phyloP scores from a whole-genome alignment of 2,888 invertebrate species.

The Pseudoips prasinana region DNA sequence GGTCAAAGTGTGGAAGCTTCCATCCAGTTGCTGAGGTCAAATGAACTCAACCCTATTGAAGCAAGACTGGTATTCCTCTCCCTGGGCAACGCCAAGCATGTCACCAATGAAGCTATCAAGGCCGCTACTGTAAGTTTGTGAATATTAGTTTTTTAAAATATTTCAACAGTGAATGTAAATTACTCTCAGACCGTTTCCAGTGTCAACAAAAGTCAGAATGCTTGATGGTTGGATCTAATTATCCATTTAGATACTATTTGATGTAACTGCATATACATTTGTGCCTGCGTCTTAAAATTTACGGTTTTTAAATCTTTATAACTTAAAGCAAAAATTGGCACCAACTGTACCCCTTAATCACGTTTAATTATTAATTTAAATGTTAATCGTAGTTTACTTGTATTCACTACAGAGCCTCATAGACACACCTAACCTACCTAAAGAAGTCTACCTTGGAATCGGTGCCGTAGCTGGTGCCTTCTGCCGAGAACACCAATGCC shows the following conservation, averaged over 20 bases:
- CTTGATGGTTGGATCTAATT: too few relatives aligned
- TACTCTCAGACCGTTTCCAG: too few relatives aligned
- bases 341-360: too few relatives aligned
- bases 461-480: conserved; percentile 88
- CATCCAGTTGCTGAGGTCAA: conserved; percentile 84
- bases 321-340: too few relatives aligned
- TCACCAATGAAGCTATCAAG: conserved; percentile 84
- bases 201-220: too few relatives aligned
- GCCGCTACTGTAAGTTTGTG: conserved; percentile 81
- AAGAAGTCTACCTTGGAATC: conserved; percentile 87
- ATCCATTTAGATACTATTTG: too few relatives aligned
- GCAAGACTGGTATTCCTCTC: conserved; percentile 85
- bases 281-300: too few relatives aligned
- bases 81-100: conserved; percentile 85
- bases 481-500: conserved; percentile 86
- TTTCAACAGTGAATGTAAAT: too few relatives aligned
- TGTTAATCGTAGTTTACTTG: too few relatives aligned
- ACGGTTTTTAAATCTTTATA: too few relatives aligned
- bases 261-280: too few relatives aligned
- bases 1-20: conserved; percentile 88
- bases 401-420: conserved; percentile 76
- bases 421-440: conserved; percentile 82
- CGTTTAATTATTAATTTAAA: too few relatives aligned
- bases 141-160: not conserved
- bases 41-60: conserved; percentile 81